Conservation (phyloP, 2,888 invertebrate genomes). For the Platerodrilus igneus region DNA sequence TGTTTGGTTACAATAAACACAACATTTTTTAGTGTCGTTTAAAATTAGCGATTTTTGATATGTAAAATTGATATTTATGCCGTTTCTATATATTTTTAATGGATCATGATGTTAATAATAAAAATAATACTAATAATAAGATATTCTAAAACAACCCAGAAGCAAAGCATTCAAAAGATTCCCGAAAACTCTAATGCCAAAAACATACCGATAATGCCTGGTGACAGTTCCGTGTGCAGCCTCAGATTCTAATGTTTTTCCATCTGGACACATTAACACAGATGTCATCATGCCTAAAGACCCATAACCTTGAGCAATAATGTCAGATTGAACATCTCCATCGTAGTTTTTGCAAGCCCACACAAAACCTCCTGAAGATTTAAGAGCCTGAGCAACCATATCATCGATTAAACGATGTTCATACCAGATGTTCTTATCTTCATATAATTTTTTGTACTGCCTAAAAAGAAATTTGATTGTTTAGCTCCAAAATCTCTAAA, state of each 20-base stretch:
- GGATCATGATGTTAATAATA: no score
- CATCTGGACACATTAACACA: conserved; percentile 83
- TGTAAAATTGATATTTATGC: no score
- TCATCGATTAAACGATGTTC: conserved; percentile 89
- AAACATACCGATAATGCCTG: conserved; percentile 68
- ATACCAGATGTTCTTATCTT: conserved; percentile 79
- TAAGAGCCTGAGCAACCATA: conserved; percentile 83
- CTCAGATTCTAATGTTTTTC: conserved; percentile 84
- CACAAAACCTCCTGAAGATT: conserved; percentile 80
- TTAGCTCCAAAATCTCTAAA: conserved; percentile 1
- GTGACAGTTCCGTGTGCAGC: conserved; percentile 92
- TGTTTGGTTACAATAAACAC: no score
- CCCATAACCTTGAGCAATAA: conserved; percentile 75
- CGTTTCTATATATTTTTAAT: no score
- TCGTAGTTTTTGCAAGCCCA: conserved; percentile 95
- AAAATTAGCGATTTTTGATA: no score
- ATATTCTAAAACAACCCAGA: no score
- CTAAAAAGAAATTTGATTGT: conserved; percentile 41
- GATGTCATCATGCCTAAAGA: conserved; percentile 89
- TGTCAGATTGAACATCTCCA: conserved; percentile 86
- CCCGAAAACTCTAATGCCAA: no score
- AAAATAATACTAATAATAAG: no score
- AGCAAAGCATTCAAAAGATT: no score
- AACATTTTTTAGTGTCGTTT: no score
- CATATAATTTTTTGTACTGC: conserved; percentile 69